Conservation (phyloP, 2,888 invertebrate genomes). For the Lithosia quadra region DNA sequence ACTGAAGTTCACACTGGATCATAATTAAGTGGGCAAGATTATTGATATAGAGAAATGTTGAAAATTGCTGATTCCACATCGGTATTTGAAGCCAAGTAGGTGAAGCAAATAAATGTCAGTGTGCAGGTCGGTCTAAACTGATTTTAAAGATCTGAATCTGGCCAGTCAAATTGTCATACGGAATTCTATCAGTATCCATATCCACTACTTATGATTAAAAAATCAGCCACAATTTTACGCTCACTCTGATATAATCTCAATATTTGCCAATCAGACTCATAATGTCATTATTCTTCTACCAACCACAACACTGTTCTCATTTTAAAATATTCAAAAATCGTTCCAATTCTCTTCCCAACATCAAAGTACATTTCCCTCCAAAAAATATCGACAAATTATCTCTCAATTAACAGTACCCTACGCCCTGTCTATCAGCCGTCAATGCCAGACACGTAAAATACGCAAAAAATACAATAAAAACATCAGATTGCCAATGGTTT, state of each 20-base stretch:
- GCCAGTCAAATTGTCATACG: background rate
- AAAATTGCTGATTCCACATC: background rate
- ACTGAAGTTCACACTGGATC: background rate
- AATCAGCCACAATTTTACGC: too few relatives aligned
- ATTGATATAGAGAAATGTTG: background rate
- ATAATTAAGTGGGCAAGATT: background rate
- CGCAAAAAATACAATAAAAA: conserved; percentile 83
- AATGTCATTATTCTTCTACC: background rate
- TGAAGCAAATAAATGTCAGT: background rate
- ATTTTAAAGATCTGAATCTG: background rate
- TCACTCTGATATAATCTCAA: too few relatives aligned
- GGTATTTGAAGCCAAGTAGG: background rate
- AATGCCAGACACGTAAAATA: conserved; percentile 68
- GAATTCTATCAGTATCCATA: too few relatives aligned
- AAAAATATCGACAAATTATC: conserved; percentile 24
- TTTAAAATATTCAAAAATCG: conserved; percentile 11
- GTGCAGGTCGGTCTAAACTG: too few relatives aligned
- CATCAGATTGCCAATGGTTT: conserved; percentile 71
- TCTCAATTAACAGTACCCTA: conserved; percentile 31
- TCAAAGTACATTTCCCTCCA: conserved; percentile 16
- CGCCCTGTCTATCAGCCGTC: conserved; percentile 63
- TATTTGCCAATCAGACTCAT: background rate
- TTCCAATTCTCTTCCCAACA: conserved; percentile 16
- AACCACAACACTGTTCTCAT: background rate
- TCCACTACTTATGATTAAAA: too few relatives aligned